Base-by-base conservation (phyloP, 2,888 invertebrate genomes). In the Sarcophaga caerulescens region DNA sequence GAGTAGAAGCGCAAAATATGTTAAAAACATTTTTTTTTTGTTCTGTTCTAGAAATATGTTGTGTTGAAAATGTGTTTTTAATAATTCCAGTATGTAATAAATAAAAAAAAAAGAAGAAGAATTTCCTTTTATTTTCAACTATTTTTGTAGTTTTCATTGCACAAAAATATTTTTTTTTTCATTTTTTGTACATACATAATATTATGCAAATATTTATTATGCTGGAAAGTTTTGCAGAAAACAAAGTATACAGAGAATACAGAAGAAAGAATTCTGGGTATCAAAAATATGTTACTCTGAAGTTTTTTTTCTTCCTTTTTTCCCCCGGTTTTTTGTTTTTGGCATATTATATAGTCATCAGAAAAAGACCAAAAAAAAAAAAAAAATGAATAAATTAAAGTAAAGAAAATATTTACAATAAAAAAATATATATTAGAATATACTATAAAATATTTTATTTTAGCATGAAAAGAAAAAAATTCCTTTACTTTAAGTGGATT, bases 181-280 rank as follows among this genome's bases (percentile, higher is more conserved):
- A 60, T 81, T 75, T 65, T 14, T 76, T 82, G 23, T 60, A 65
- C 63, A 45, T 60, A 65, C 63, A 45, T 45, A 17, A 81, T 79
- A 85, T 82, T 85, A 82, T 85, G 85, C 75, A 85, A 85, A 82
- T 70, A 62, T 85, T 85, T 79, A 85, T 65, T 75, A 79, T 82
- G 70, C 62, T 82, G 11, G 25, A 73, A 62, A 85, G 63, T 69
- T 77, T 81, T 47, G n/a, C 8, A 23, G 65, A 59, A 63, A 57
- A 74, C 69, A 79, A 79, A 77, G 17, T 66, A 57, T 17, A 66
- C n/a, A 52, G 25, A 52, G 17, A 52, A 17, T 35, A 73, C 45
- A 59, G 14, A 25, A 25, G 52, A 52, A 52, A 45, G 47, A 74
- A 73, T 85, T 77, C 68, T 85, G 71, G 75, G 81, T 85, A 21